Percentiles rank a stretch among this genome's conserved stretches.
Conservation (phyloP, 1,140 invertebrate species). For the Leptestheria dahalacensis region DNA sequence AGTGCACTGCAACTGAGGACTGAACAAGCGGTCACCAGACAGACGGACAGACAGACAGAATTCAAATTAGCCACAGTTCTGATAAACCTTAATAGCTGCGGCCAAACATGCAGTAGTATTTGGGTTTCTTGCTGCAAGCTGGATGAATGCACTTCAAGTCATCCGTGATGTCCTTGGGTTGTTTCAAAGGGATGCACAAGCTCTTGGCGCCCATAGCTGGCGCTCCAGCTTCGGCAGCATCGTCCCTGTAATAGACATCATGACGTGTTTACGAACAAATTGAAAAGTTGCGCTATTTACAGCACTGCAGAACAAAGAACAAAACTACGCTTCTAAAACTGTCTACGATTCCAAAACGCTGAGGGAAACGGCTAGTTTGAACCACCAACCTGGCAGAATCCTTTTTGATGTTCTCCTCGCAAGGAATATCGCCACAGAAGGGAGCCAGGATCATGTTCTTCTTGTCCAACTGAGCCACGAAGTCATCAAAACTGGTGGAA, state of each 20-base stretch:
- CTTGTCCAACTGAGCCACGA: slow-evolving; percentile 59
- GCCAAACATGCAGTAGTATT: slow-evolving; percentile 86
- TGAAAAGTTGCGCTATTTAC: background rate
- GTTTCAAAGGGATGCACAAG: slow-evolving; percentile 90
- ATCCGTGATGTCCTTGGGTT: slow-evolving; percentile 44
- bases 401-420: slow-evolving; percentile 93
- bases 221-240: slow-evolving; percentile 51
- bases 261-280: no score
- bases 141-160: slow-evolving; percentile 74
- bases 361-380: no score
- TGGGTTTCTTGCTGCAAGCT: slow-evolving; percentile 59
- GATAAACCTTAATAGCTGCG: slow-evolving; percentile 65
- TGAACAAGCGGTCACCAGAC: background rate
- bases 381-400: slow-evolving; percentile 84
- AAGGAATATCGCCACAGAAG: slow-evolving; percentile 77
- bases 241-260: slow-evolving; percentile 34
- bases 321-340: slow-evolving; percentile 17
- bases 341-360: no score
- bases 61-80: slow-evolving; percentile 1
- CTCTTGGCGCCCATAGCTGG: slow-evolving; percentile 97
- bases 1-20: background rate
- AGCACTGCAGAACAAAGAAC: background rate
- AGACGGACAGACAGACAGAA: background rate
- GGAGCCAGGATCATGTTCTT: slow-evolving; percentile 83
- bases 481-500: slow-evolving; percentile 64